Base-by-base conservation (phyloP, 2,113 vertebrate species). In the Heterochromis multidens region DNA sequence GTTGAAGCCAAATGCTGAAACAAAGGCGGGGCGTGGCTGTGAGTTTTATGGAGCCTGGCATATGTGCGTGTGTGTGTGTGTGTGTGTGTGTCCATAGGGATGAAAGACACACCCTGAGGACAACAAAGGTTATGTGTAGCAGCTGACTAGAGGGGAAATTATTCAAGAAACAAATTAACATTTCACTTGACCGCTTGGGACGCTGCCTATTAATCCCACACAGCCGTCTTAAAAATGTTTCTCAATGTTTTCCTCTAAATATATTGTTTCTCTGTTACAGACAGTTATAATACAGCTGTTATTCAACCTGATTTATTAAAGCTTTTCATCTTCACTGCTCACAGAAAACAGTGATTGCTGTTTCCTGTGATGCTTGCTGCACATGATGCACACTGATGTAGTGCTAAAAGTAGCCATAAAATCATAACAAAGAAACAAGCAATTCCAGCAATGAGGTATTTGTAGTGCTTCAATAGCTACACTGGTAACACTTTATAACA, bases 1-100 rank as follows among this genome's bases (percentile, higher is more conserved):
- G 91, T 93, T 80, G 37, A 76, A 79, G 92, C 90, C 94, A 95
- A 96, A 95, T 93, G 96, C 95, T 25, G 13, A 93, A 90, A 96
- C 94, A 96, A 96, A 96, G 90, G 61, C 85, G 78, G 88, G 88
- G 79, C 37, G 90, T 79, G 90, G 90, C 85, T 61, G 56, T 61
- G 83, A 81, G 83, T 82, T 96, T 95, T 95, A 94, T 94, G 87
- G 91, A 62, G 89, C 85, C 88, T 87, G 91, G 58, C 25, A 61
- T 87, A 43, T 83, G 87, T 87, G 90, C 77, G 72, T 61, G 89
- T 87, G 93, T 87, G 81, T 92, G 88, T 86, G 80, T 81, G 40
- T 79, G 70, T 72, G 86, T 70, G 82, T 72, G 88, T 91, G 88
- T 65, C 90, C 85, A 54, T 4, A 19, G 77, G 76, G 86, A 93